These are phyloP conservation scores for Meteorus cinctellus DNA, from an alignment of 2,888 invertebrate species.

Conservation along the genomic window DNA sequence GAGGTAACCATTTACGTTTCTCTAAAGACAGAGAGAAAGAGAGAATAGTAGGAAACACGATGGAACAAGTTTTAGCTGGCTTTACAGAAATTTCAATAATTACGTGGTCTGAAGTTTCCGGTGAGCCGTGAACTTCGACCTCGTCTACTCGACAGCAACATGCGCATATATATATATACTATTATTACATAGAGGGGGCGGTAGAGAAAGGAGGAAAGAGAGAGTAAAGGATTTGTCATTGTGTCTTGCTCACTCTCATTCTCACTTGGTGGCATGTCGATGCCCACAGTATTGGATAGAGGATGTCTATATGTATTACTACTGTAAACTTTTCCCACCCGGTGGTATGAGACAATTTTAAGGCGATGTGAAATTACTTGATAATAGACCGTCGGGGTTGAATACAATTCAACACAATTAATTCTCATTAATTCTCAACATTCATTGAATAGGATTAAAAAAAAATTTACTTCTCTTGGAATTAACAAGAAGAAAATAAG, in stretches of 20 bases:
- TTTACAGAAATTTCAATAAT: slow-evolving; percentile 52
- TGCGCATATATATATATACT: slow-evolving; percentile 1
- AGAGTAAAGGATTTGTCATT: slow-evolving; percentile 14
- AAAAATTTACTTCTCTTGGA: neutral
- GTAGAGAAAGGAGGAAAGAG: neutral
- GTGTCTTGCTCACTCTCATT: slow-evolving; percentile 21
- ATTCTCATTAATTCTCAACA: neutral
- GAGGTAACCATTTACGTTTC: slow-evolving; percentile 42
- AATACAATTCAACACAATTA: slow-evolving; percentile 12
- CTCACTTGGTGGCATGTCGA: slow-evolving; percentile 3
- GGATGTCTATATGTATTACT: slow-evolving; percentile 10
- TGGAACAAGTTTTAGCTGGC: slow-evolving; percentile 12
- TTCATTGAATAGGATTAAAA: neutral
- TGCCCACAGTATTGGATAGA: slow-evolving; percentile 11
- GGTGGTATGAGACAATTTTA: slow-evolving; percentile 16
- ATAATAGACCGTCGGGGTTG: neutral
- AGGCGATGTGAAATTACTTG: slow-evolving; percentile 25
- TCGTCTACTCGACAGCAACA: slow-evolving; percentile 41
- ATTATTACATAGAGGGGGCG: neutral
- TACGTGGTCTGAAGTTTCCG: slow-evolving; percentile 50
- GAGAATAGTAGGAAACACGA: slow-evolving; percentile 42
- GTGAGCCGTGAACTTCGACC: slow-evolving; percentile 51
- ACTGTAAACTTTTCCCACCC: slow-evolving; percentile 11
- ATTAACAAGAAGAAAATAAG: neutral
- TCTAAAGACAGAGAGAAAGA: neutral